A percentile compares a stretch with the other conserved stretches of the same genome.
These are phyloP conservation scores for Mimachlamys varia DNA, from an alignment of 2,888 invertebrate genomes.

Conservation along the genomic window DNA sequence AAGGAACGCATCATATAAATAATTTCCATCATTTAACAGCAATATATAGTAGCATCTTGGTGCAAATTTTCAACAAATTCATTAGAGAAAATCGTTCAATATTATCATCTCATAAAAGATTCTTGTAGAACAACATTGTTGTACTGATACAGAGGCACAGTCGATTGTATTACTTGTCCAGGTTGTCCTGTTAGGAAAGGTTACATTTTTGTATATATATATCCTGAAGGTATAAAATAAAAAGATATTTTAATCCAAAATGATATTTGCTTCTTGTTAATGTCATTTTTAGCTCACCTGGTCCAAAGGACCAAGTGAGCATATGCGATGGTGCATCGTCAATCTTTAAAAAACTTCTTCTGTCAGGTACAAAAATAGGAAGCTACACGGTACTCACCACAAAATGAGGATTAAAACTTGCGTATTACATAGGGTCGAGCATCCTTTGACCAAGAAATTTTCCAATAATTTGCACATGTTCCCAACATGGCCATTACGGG, in stretches of 20 bases:
- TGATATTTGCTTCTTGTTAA: neutral
- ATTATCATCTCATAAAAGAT: neutral
- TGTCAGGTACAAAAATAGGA: too few relatives aligned
- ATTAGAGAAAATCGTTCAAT: neutral
- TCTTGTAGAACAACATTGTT: neutral
- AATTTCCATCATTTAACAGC: neutral
- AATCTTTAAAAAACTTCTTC: too few relatives aligned
- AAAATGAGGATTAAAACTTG: too few relatives aligned
- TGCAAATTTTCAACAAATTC: neutral
- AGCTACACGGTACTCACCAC: too few relatives aligned
- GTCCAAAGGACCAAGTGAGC: too few relatives aligned
- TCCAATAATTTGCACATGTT: too few relatives aligned
- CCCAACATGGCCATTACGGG: too few relatives aligned
- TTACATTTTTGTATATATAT: slow-evolving; percentile 27
- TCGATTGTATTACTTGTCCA: neutral
- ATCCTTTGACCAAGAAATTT: too few relatives aligned
- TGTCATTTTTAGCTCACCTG: too few relatives aligned
- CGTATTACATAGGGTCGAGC: too few relatives aligned
- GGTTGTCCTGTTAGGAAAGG: neutral
- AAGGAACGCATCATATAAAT: neutral
- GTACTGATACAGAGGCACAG: neutral
- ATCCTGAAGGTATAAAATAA: slow-evolving; percentile 24
- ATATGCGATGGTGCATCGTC: too few relatives aligned
- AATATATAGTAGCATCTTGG: neutral
- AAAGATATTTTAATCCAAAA: slow-evolving; percentile 32